A percentile compares a stretch with the other conserved stretches of the same genome.
Conservation (phyloP, 2,797 vertebrate genomes). For the Rhynchonycteris naso region DNA sequence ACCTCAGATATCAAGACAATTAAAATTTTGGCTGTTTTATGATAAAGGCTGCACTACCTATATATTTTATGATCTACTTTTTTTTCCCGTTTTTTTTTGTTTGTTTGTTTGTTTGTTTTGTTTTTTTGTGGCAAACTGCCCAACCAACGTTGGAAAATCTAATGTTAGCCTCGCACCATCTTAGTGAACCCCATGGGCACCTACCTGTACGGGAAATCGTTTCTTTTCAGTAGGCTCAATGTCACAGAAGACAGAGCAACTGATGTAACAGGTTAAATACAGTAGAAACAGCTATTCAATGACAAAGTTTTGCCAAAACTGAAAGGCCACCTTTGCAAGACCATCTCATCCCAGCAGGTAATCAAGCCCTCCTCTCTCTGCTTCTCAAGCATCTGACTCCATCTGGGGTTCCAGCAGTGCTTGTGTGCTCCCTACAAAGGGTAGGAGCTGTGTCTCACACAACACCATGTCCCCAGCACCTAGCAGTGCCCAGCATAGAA, state of each 20-base stretch:
- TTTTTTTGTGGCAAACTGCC: not conserved
- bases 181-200: not conserved
- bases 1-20: not conserved
- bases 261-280: not conserved
- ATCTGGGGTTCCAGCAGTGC: not conserved
- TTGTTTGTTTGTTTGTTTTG: too few species aligned
- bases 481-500: not conserved
- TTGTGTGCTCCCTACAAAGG: not conserved
- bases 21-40: not conserved
- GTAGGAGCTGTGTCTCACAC: not conserved
- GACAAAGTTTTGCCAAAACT: not conserved
- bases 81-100: not conserved
- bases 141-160: not conserved
- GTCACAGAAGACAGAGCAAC: not conserved
- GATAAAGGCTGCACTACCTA: not conserved
- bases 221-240: not conserved
- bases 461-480: not conserved
- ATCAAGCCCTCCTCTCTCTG: not conserved
- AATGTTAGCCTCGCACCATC: accelerated
- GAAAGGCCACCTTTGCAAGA: not conserved
- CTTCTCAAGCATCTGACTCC: not conserved
- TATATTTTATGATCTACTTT: not conserved
- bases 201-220: not conserved
- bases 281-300: not conserved
- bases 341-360: accelerated